Base-by-base conservation (phyloP, 2,888 invertebrate genomes). In the Prionchulus punctatus region DNA sequence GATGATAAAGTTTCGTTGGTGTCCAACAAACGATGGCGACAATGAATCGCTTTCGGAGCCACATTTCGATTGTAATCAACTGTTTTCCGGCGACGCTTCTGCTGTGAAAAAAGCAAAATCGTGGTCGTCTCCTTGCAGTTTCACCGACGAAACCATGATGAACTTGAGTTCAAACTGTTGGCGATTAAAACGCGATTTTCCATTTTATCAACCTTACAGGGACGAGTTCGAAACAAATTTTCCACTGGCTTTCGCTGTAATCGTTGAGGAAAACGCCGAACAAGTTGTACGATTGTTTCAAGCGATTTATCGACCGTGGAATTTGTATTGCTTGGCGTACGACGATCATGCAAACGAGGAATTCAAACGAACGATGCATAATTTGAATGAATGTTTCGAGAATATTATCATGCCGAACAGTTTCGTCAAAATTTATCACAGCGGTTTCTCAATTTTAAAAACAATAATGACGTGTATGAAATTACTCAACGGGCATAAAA, bases 401-500 rank as follows among this genome's bases (percentile, higher is more conserved):
- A 45, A 45, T 45, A 23, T 51, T 4, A 51, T 56, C 7, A 25
- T 51, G 50, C 25, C 56, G 2, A 3, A 28, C 15, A 27, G n/a
- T 4, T 7, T 30, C 12, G 26, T 50, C n/a, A 18, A 45, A 4
- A 52, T 56, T 27, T 26, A 26, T 3, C 54, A 54, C 54, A 54
- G 43, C 21, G 1, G 12, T 3, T 26, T 54, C 1, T 18, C 48
- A 7, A 43, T 57, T 28, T 25, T 57, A 21, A 18, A 43, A 25
- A 42, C 57, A 18, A 21, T 48, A 15, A 21, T 57, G 42, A 25
- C 28, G 2, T 57, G 57, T 43, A 36, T 57, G 26, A 23, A 43
- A 18, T 15, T 18, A 7, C 43, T 57, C 47, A 18, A 52, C 15
- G 72, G 66, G 15, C 21, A 26, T n/a, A n/a, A 28, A 2, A 23